Conservation (phyloP, 2,113 vertebrate species). For the Malurus melanocephalus region DNA sequence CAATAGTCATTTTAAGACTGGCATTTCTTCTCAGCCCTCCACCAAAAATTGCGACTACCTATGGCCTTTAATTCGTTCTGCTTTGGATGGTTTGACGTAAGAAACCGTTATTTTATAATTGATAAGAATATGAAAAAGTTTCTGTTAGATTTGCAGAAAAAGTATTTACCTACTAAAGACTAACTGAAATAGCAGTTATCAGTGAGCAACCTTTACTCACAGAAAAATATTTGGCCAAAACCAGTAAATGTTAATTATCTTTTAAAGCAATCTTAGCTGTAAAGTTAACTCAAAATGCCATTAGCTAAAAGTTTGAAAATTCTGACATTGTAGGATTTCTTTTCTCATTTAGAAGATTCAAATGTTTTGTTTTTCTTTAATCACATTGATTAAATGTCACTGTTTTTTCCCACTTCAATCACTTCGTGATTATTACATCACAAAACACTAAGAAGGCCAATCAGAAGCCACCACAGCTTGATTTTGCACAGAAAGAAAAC, state of each 20-base stretch:
- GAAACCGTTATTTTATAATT: not conserved
- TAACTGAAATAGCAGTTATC: not conserved
- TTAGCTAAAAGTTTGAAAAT: not conserved
- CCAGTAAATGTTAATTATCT: not conserved
- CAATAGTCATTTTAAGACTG: not conserved
- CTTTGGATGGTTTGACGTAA: not conserved
- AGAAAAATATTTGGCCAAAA: not conserved
- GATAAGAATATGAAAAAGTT: not conserved
- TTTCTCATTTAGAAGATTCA: not conserved
- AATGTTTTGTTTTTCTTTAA: not conserved
- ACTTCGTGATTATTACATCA: not conserved
- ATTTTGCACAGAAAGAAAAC: not conserved
- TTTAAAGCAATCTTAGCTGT: not conserved
- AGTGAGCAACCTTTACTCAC: not conserved
- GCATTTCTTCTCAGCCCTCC: not conserved
- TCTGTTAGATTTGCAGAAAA: not conserved
- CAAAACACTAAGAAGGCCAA: not conserved
- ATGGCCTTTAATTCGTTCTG: not conserved
- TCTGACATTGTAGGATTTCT: not conserved
- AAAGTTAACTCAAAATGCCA: not conserved
- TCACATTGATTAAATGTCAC: not conserved
- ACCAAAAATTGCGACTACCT: not conserved
- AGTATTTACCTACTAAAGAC: not conserved
- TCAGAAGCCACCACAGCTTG: not conserved
- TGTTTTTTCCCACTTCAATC: not conserved